phyloP scores from a whole-genome alignment of 1,140 invertebrate species.

The Oreohelix idahoensis region DNA sequence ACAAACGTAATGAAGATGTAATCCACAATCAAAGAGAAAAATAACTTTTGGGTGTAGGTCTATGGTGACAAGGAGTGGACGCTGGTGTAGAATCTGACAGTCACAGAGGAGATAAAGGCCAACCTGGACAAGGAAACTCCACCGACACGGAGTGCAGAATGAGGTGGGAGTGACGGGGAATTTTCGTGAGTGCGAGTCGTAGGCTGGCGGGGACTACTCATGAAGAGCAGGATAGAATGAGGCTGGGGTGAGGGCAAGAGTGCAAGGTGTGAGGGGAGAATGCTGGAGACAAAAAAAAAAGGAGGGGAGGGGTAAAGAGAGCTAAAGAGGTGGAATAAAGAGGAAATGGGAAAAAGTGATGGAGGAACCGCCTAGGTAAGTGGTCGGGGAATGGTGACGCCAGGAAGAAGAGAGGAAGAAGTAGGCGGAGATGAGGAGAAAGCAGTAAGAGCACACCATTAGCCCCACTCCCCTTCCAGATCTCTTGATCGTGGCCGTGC shows the following conservation, averaged over 20 bases:
- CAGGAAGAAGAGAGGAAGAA: neutral
- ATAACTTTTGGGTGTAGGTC: neutral
- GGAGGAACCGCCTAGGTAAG: neutral
- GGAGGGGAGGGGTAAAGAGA: neutral
- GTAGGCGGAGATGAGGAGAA: neutral
- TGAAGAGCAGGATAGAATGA: neutral
- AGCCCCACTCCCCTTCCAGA: neutral
- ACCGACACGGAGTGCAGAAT: neutral
- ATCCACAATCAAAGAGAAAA: neutral
- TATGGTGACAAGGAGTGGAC: neutral
- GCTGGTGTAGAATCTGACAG: neutral
- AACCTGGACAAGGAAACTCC: neutral
- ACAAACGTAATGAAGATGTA: neutral
- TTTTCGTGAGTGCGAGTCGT: slow-evolving; percentile 17
- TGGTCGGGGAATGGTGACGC: neutral
- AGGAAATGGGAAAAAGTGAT: neutral
- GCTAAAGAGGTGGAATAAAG: neutral
- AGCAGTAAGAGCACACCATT: neutral
- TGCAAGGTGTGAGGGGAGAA: neutral
- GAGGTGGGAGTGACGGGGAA: slow-evolving; percentile 7
- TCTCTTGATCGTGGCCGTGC: neutral
- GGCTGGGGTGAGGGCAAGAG: too few relatives aligned
- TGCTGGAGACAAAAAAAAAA: neutral
- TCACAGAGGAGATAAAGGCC: neutral
- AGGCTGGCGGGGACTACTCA: neutral